Base-by-base conservation (phyloP, 2,113 vertebrate genomes). In the Eolophus roseicapilla region DNA sequence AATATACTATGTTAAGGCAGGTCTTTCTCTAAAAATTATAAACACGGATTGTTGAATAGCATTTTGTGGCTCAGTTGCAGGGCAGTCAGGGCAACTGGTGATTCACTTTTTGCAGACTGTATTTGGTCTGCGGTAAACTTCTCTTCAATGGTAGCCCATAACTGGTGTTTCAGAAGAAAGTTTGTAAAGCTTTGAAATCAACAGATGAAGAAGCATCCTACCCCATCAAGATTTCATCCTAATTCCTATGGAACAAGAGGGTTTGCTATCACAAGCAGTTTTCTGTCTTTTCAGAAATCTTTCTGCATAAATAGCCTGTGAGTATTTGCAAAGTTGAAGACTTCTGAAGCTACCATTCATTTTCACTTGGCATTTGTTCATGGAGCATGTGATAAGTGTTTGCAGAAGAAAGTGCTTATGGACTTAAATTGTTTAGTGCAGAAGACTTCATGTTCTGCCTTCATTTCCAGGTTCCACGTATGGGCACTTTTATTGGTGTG, bases 401-500 rank as follows among this genome's bases (percentile, higher is more conserved):
- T 76, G n/a, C 6, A 4, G 50, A 47, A 86, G 41, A 24, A 52
- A 64, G 17, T 53, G 8, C 17, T 73, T 77, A 20, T 18, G 44
- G 53, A 33, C 39, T 75, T 59, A 17, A 43, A 37, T 29, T 52
- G 13, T 79, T 76, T 41, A 68, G 19, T 73, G 29, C 14, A 69
- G 75, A 92, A n/a, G 23, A 82, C 50, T 80, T 71, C 5, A 41
- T 35, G 10, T 75, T 79, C 11, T 71, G 7, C 25, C 18, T 65
- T 76, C 46, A 20, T 62, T 92, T 82, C 6, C 88, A 99, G 99
- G 98, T 98, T 92, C 99, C 99, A 29, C 98, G 98, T 92, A 99
- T 99, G 99, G 99, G 99, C 82, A 99, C 99, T 59, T 99, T 99
- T 95, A 99, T 99, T 68, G 99, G 99, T 0, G 99, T 99, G 53